These are phyloP conservation scores for Ailurus styani DNA, from an alignment of 2,113 vertebrate genomes.

Conservation along the genomic window DNA sequence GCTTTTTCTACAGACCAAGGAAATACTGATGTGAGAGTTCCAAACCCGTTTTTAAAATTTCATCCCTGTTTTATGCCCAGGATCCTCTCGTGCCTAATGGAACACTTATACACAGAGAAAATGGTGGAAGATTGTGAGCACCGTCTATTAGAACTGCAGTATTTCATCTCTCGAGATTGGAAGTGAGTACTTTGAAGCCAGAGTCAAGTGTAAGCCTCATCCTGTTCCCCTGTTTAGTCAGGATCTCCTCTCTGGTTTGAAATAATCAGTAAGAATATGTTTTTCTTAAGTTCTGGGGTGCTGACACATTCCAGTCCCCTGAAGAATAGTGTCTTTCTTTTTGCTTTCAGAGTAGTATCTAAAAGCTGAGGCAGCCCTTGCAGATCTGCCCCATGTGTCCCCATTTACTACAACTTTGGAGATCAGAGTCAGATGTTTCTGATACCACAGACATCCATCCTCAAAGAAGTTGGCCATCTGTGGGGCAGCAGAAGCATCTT, in stretches of 20 bases:
- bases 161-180: conserved; percentile 98
- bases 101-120: conserved; percentile 97
- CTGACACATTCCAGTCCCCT: background rate
- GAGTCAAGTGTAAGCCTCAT: background rate
- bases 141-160: conserved; percentile 94
- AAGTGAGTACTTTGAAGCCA: conserved; percentile 85
- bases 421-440: background rate
- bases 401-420: background rate
- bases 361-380: conserved; percentile 12
- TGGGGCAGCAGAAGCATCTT: background rate
- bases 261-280: background rate
- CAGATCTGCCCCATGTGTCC: background rate
- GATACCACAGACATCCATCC: background rate
- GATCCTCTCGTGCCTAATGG: conserved; percentile 98
- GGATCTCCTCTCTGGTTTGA: background rate
- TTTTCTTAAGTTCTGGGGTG: background rate
- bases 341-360: background rate
- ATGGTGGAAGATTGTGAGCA: conserved; percentile 98
- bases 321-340: background rate
- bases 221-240: background rate
- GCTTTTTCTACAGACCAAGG: background rate
- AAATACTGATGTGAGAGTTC: background rate
- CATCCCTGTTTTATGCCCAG: conserved; percentile 71
- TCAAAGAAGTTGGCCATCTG: conserved; percentile 1
- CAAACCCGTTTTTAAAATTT: background rate